phyloP scores from a whole-genome alignment of 2,113 vertebrate species.

The Protobothrops mucrosquamatus region DNA sequence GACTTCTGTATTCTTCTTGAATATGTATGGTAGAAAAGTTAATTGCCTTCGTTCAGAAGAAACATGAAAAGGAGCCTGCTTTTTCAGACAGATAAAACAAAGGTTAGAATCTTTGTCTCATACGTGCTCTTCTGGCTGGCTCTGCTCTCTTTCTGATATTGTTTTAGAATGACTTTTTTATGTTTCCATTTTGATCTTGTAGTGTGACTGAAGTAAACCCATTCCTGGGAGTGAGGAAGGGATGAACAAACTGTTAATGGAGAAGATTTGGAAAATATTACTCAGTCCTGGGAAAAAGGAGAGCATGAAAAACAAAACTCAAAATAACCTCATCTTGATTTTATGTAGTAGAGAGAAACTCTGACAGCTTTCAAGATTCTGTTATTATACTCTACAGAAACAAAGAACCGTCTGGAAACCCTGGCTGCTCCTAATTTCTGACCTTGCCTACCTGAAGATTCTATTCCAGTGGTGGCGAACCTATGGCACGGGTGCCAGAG shows the following conservation, averaged over 20 bases:
- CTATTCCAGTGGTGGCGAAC: no score
- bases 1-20: slow-evolving; percentile 14
- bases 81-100: slow-evolving; percentile 3
- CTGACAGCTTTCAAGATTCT: not conserved
- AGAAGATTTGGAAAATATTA: not conserved
- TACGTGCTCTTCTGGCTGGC: not conserved
- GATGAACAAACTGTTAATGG: not conserved
- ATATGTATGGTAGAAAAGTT: not conserved
- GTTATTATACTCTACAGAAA: not conserved
- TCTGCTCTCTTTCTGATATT: not conserved
- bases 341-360: not conserved
- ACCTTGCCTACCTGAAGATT: not conserved
- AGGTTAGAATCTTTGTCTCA: not conserved
- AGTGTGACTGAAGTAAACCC: not conserved
- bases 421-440: not conserved
- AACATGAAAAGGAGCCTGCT: not conserved
- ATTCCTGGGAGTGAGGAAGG: not conserved
- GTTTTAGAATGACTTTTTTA: not conserved
- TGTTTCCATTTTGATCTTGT: not conserved
- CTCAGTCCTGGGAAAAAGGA: not conserved
- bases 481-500: no score
- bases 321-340: not conserved
- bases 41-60: slow-evolving; percentile 13
- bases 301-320: not conserved
- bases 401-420: not conserved